Percentiles rank a stretch among this genome's conserved stretches.
These are phyloP conservation scores for Babyrousa celebensis DNA, from an alignment of 2,797 vertebrate species.

Conservation along the genomic window DNA sequence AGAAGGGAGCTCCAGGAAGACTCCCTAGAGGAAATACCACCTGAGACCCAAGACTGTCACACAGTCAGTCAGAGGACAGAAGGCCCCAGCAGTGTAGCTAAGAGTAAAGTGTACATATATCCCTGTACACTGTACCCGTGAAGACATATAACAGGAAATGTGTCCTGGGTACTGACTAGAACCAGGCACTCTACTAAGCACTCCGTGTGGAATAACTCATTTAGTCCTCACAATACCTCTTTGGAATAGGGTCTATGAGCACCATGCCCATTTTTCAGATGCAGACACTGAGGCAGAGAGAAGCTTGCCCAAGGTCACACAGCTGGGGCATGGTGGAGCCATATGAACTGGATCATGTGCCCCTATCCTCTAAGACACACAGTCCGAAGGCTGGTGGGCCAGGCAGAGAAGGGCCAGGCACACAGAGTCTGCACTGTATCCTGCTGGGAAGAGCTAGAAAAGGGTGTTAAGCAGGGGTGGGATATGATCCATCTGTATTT, in stretches of 20 bases:
- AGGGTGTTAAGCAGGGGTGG: neutral
- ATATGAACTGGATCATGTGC: neutral
- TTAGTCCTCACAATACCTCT: neutral
- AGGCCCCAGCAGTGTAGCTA: neutral
- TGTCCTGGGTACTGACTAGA: neutral
- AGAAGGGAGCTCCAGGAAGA: neutral
- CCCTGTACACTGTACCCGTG: neutral
- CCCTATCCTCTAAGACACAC: neutral
- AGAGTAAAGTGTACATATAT: fast-evolving
- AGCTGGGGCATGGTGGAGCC: neutral
- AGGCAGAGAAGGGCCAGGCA: neutral
- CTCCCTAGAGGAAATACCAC: neutral
- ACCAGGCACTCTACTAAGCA: neutral
- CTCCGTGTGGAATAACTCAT: neutral
- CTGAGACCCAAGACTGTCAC: neutral
- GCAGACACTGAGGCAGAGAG: neutral
- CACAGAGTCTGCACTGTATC: neutral
- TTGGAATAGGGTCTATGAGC: neutral
- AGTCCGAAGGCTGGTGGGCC: neutral
- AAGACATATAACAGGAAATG: neutral
- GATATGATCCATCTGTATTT: neutral
- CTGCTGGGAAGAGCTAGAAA: neutral
- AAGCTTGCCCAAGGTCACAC: neutral
- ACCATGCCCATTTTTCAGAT: neutral
- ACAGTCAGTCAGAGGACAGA: no score